phyloP scores from a whole-genome alignment of 2,888 invertebrate genomes.

The Tinea trinotella region DNA sequence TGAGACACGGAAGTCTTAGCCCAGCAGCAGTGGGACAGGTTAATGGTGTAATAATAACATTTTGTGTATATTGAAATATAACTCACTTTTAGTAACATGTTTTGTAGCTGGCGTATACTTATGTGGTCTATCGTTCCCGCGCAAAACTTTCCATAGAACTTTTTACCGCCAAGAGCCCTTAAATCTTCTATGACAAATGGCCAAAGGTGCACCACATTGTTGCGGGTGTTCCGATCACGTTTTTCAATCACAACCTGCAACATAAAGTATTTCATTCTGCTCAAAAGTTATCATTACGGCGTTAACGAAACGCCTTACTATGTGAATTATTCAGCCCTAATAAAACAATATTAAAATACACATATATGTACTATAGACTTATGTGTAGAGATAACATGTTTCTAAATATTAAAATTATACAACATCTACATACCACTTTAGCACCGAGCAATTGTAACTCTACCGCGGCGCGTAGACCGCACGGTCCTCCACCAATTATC shows the following conservation, averaged over 20 bases:
- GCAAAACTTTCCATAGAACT: conserved; percentile 99
- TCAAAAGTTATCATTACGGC: too few relatives aligned
- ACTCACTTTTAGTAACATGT: conserved; percentile 91
- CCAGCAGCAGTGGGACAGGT: too few relatives aligned
- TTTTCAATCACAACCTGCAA: conserved; percentile 89
- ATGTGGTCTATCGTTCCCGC: conserved; percentile 99
- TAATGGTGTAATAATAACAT: too few relatives aligned
- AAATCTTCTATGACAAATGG: conserved; percentile 98
- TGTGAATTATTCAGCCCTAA: too few relatives aligned
- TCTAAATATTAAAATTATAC: too few relatives aligned
- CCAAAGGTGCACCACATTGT: conserved; percentile 98
- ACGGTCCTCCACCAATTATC: conserved; percentile 96
- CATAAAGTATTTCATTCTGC: not conserved
- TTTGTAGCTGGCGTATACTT: conserved; percentile 96
- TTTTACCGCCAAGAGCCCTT: conserved; percentile 93
- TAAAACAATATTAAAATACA: too few relatives aligned
- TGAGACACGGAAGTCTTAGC: too few relatives aligned
- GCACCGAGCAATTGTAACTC: conserved; percentile 97
- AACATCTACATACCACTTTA: conserved; percentile 88
- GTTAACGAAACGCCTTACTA: too few relatives aligned
- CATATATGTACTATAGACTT: too few relatives aligned
- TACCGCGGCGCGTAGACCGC: conserved; percentile 94
- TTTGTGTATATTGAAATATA: too few relatives aligned
- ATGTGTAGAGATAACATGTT: too few relatives aligned
- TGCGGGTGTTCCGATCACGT: conserved; percentile 92